Evolutionary conservation across 2,797 vertebrate species (phyloP).

Genomic region (Gymnocypris eckloni): DNA sequence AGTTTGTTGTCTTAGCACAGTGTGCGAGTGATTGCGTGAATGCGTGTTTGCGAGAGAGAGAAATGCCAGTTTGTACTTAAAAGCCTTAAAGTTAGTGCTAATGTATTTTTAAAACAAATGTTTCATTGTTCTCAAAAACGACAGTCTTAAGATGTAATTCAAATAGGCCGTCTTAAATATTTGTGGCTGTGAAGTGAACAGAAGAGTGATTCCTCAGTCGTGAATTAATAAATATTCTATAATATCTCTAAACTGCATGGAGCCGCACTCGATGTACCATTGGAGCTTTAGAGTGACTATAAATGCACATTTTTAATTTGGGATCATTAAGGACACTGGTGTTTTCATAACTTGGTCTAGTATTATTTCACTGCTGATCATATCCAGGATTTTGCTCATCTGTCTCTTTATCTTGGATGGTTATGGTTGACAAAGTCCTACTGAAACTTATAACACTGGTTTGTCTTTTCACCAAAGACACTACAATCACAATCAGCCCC

Average conservation of each 20-base stretch:
- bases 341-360: constrained; percentile 21
- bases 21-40: background rate
- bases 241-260: constrained; percentile 44
- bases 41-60: constrained; percentile 3
- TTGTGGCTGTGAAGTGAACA: constrained; percentile 44
- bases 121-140: constrained; percentile 27
- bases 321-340: background rate
- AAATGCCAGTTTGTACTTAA: constrained; percentile 56
- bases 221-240: background rate
- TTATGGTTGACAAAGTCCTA: constrained; percentile 15
- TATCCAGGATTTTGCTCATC: constrained; percentile 27
- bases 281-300: constrained; percentile 10
- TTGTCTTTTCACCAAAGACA: constrained; percentile 17
- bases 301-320: constrained; percentile 10
- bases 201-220: constrained; percentile 30
- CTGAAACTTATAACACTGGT: background rate
- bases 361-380: constrained; percentile 33
- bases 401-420: constrained; percentile 23
- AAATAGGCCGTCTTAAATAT: constrained; percentile 43
- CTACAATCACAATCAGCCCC: background rate
- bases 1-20: constrained; percentile 40
- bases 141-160: constrained; percentile 26
- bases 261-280: background rate
- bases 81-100: constrained; percentile 62
- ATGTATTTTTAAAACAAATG: constrained; percentile 51